These are phyloP conservation scores for Rhegmatorhina hoffmannsi DNA, from an alignment of 2,113 vertebrate species.

Conservation along the genomic window DNA sequence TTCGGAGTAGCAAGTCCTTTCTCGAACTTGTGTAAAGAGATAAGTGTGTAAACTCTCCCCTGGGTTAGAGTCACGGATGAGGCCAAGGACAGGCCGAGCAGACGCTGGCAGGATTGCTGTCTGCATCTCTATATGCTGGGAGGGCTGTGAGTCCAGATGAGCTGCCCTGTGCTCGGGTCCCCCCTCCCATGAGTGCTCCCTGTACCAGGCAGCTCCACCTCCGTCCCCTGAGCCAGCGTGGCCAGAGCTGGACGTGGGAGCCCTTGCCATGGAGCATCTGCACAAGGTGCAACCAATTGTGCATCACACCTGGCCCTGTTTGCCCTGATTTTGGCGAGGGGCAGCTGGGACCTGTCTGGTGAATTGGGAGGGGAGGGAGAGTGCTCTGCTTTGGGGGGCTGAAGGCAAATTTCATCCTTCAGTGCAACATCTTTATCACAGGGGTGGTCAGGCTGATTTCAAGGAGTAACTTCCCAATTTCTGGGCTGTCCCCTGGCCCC, in stretches of 20 bases:
- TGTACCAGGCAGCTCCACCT: background rate
- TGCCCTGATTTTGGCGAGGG: background rate
- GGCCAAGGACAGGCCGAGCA: background rate
- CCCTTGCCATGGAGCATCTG: rapidly evolving
- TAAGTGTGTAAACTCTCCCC: background rate
- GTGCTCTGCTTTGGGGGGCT: background rate
- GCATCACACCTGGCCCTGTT: background rate
- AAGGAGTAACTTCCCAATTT: background rate
- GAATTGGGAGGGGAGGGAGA: background rate
- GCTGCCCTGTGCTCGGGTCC: background rate
- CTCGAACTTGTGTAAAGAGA: background rate
- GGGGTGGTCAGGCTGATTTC: rapidly evolving
- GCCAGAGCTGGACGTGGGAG: background rate
- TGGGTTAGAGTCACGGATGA: rapidly evolving
- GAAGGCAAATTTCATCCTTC: background rate
- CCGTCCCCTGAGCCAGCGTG: rapidly evolving
- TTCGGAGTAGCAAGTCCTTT: background rate
- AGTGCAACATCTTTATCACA: background rate
- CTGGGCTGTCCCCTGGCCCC: rapidly evolving
- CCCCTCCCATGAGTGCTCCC: background rate
- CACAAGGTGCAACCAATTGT: rapidly evolving
- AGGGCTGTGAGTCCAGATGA: background rate
- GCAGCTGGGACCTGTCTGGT: background rate
- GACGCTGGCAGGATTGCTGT: background rate
- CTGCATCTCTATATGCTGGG: rapidly evolving